phyloP scores from a whole-genome alignment of 2,888 invertebrate genomes.

The Ophion obscuratus region DNA sequence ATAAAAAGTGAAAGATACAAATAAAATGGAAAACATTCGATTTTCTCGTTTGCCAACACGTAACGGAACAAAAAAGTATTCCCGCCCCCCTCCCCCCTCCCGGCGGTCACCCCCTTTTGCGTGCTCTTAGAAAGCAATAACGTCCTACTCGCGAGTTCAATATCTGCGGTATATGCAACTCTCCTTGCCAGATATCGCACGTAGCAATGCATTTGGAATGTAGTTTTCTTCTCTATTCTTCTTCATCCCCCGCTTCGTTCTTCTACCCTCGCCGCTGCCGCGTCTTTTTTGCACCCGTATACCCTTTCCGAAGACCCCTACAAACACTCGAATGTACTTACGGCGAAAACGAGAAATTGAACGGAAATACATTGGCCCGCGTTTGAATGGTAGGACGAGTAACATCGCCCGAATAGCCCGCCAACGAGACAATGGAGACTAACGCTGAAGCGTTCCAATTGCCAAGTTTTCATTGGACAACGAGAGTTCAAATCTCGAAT shows the following conservation, averaged over 20 bases:
- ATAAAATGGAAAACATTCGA: constrained; percentile 48
- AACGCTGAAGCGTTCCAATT: background rate
- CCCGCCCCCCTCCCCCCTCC: background rate
- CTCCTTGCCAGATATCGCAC: constrained; percentile 45
- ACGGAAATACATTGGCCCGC: constrained; percentile 46
- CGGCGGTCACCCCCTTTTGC: background rate
- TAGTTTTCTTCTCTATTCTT: constrained; percentile 59
- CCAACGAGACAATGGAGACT: background rate
- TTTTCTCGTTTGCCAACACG: constrained; percentile 46
- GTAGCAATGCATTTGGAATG: constrained; percentile 64
- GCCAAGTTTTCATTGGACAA: constrained; percentile 10
- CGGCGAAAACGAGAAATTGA: constrained; percentile 25
- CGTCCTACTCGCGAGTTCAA: constrained; percentile 49
- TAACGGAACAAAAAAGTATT: constrained; percentile 51
- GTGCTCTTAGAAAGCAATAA: constrained; percentile 52
- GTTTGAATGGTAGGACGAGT: constrained; percentile 14
- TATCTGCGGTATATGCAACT: constrained; percentile 36
- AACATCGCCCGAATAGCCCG: constrained; percentile 4
- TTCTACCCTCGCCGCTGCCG: background rate
- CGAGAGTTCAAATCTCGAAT: background rate
- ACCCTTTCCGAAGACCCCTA: constrained; percentile 16
- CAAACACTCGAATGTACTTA: constrained; percentile 11
- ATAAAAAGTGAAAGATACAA: constrained; percentile 2
- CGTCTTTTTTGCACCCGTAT: background rate
- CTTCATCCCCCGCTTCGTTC: constrained; percentile 16